Conservation (phyloP, 2,888 invertebrate species). For the Molanna angustata region DNA sequence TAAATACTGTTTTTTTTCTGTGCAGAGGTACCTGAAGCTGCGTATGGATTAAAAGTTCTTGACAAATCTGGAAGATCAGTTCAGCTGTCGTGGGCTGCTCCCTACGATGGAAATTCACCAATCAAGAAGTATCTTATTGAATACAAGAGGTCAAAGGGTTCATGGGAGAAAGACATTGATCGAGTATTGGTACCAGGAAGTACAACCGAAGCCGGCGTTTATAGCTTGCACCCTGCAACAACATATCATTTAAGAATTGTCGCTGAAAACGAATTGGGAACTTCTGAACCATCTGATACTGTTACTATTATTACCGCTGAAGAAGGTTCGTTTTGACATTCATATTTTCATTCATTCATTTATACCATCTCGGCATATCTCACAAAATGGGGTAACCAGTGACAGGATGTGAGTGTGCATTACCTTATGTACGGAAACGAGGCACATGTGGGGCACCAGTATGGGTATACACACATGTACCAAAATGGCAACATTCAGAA, state of each 20-base stretch:
- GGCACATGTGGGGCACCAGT: no score
- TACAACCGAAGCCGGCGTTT: conserved; percentile 85
- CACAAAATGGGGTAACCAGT: no score
- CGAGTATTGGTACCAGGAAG: conserved; percentile 87
- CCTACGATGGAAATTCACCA: conserved; percentile 88
- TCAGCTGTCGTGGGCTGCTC: conserved; percentile 88
- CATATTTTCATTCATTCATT: no score
- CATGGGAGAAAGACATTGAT: conserved; percentile 83
- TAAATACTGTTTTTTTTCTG: conserved; percentile 8
- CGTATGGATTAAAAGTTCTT: conserved; percentile 82
- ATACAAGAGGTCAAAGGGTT: conserved; percentile 81
- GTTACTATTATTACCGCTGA: conserved; percentile 95
- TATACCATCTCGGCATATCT: no score
- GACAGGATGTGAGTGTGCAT: no score
- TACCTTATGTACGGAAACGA: no score
- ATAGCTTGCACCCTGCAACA: conserved; percentile 85
- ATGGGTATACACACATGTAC: no score
- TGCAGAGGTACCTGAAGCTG: conserved; percentile 83
- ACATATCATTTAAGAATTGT: conserved; percentile 91
- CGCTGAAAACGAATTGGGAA: conserved; percentile 90
- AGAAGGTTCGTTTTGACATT: no score
- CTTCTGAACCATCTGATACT: conserved; percentile 89
- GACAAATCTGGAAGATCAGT: conserved; percentile 90
- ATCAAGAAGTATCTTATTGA: conserved; percentile 88
- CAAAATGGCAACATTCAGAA: no score